Evolutionary conservation across 1,140 invertebrate genomes (phyloP).

Genomic region (Leptinotarsa undecemlineata): DNA sequence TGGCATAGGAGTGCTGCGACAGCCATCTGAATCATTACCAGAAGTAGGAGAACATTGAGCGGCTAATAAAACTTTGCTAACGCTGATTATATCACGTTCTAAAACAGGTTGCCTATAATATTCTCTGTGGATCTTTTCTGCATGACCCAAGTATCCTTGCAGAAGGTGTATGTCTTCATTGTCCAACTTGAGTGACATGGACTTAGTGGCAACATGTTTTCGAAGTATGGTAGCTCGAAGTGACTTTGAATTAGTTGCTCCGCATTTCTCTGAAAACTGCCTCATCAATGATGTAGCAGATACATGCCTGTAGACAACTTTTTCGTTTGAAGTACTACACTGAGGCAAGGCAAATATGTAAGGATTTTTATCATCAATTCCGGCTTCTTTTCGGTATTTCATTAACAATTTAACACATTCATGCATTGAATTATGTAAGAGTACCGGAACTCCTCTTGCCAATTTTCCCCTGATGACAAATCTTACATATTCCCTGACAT

Average conservation of each 20-base stretch:
- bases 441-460: neutral
- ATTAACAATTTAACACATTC: neutral
- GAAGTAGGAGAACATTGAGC: neutral
- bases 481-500: neutral
- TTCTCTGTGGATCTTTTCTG: neutral
- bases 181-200: conserved; percentile 1
- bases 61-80: neutral
- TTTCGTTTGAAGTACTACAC: neutral
- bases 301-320: neutral
- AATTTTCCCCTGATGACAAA: neutral
- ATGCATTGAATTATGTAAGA: neutral
- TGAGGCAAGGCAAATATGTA: neutral
- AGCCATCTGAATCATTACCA: neutral
- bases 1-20: no score
- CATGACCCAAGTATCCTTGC: neutral
- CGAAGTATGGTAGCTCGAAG: neutral
- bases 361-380: neutral
- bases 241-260: neutral
- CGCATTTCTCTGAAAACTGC: neutral
- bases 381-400: neutral
- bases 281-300: neutral
- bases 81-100: neutral
- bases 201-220: neutral
- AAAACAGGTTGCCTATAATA: neutral
- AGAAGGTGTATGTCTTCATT: neutral